phyloP scores from a whole-genome alignment of 2,113 vertebrate species.

The Epinephelus moara region DNA sequence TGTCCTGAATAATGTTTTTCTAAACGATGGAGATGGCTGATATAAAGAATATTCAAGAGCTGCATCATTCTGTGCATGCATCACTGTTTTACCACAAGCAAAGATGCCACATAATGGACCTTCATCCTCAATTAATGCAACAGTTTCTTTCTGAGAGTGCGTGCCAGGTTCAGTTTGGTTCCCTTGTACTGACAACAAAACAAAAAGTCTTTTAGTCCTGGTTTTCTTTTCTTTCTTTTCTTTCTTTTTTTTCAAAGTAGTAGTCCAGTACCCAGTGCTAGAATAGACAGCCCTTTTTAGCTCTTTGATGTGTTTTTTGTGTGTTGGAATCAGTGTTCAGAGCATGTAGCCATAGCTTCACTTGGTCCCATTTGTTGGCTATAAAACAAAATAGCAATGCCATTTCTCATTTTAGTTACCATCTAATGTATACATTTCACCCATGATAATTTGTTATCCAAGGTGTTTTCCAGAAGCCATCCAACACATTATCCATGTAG shows the following conservation, averaged over 20 bases:
- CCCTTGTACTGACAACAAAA: background rate
- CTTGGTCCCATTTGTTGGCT: background rate
- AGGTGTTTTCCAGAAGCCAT: no score
- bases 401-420: background rate
- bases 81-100: conserved; percentile 10
- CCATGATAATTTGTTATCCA: background rate
- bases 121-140: background rate
- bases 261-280: background rate
- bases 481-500: no score
- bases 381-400: background rate
- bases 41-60: conserved; percentile 46
- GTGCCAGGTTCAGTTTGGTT: background rate
- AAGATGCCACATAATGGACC: conserved; percentile 8
- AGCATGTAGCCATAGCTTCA: background rate
- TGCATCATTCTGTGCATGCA: conserved; percentile 12
- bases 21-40: conserved; percentile 24
- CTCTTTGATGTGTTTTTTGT: background rate
- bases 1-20: conserved; percentile 60
- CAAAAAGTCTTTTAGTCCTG: background rate
- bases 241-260: background rate
- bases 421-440: background rate
- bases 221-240: no score
- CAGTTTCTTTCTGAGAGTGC: no score
- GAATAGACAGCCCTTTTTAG: background rate
- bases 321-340: background rate